These are phyloP conservation scores for Oxytorus armatus DNA, from an alignment of 2,888 invertebrate genomes.

Conservation along the genomic window DNA sequence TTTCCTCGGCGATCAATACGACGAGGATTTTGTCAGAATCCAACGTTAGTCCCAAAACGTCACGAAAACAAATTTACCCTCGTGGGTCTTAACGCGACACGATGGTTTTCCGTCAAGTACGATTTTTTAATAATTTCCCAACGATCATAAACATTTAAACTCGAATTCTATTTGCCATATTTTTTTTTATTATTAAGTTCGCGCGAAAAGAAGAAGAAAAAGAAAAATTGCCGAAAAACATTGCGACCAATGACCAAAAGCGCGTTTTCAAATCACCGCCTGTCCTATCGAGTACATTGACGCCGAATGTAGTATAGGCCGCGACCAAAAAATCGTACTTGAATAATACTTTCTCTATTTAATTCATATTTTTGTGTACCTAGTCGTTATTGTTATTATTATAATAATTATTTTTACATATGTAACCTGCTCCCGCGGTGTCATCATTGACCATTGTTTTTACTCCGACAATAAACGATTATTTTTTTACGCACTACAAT, in stretches of 20 bases:
- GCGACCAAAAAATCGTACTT: background rate
- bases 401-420: slow-evolving; percentile 37
- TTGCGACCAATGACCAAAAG: too few relatives aligned
- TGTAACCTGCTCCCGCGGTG: slow-evolving; percentile 26
- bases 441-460: slow-evolving; percentile 75
- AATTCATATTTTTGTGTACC: background rate
- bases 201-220: too few relatives aligned
- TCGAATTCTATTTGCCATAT: too few relatives aligned
- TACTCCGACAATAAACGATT: slow-evolving; percentile 73
- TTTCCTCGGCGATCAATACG: slow-evolving; percentile 35
- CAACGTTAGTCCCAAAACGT: slow-evolving; percentile 11
- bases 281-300: too few relatives aligned
- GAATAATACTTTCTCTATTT: background rate
- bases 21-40: slow-evolving; percentile 65
- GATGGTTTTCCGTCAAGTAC: too few relatives aligned
- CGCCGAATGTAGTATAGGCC: too few relatives aligned
- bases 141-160: too few relatives aligned
- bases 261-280: too few relatives aligned
- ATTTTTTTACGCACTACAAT: slow-evolving; percentile 51
- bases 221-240: too few relatives aligned
- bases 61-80: slow-evolving; percentile 1
- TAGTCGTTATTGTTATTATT: slow-evolving; percentile 24
- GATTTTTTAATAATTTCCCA: too few relatives aligned
- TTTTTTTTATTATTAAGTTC: too few relatives aligned
- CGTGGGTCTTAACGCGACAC: background rate